Evolutionary conservation across 37 sponge, comb jelly and placozoan genomes (phyloP), one percentile per base, ranked within the genome.

Genomic region (Geodia barretti): DNA sequence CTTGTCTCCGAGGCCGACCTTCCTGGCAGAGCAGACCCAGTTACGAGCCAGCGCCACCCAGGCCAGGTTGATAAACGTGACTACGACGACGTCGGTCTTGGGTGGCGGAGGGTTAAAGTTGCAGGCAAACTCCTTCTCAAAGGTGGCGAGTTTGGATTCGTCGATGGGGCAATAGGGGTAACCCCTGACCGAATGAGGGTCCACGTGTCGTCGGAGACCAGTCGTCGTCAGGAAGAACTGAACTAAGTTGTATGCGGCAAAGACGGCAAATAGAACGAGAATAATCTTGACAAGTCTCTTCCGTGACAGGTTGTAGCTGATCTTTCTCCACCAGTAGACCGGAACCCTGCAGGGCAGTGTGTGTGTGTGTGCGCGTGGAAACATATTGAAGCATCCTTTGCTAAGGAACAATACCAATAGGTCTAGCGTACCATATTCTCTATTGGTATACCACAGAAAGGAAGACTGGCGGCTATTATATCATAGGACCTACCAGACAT

Each of bases 11-110:
- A 84, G 84, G 21, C 84, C 84, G 75, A 84, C 84, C 64, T 42
- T 74, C 60, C 66, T 42, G n/a, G 84, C 84, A 31, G 84, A 84
- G 38, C 84, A 84, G 1, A 84, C 24, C 84, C 84, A 84, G 60
- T 84, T 84, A 19, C 38, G 28, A 28, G 84, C 67, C 67, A 84
- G 34, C 14, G 66, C 9, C 31, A 84, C 54, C 76, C 75, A 84
- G 31, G 68, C 84, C 14, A 36, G 7, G 60, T 84, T 84, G 39
- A 84, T 39, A 76, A 84, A 84, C 23, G 84, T 84, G 38, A 84
- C 76, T 34, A 84, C 37, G 20, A 75, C 26, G 19, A 72, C 73
- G 36, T 61, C 82, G 70, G 2, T 24, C 11, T 62, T 7, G 62
- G 36, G 43, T 0, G 82, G 82, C 31, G 4, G n/a, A 1, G 72